Percentiles rank a stretch among this genome's conserved stretches.
Conservation (phyloP, 2,797 vertebrate genomes). For the Danio kyathit region DNA sequence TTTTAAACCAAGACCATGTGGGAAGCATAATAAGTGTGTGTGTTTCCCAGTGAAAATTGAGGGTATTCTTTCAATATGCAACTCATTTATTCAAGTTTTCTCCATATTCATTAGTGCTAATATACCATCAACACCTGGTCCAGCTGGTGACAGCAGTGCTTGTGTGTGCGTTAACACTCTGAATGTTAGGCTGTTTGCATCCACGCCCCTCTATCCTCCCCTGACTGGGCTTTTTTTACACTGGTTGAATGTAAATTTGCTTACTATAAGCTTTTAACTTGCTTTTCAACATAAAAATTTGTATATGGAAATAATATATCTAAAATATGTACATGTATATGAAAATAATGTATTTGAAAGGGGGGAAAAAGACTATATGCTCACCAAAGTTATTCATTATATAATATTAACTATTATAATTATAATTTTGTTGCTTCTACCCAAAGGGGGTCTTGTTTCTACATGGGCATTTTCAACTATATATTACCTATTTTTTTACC, state of each 20-base stretch:
- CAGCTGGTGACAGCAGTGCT: constrained; percentile 8
- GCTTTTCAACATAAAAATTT: no score
- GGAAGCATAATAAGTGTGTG: constrained; percentile 2
- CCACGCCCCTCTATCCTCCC: not conserved
- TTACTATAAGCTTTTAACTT: not conserved
- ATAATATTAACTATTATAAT: no score
- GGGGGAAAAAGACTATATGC: no score
- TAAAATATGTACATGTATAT: no score
- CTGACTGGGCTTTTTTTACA: not conserved
- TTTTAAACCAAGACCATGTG: not conserved
- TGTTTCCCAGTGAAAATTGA: not conserved
- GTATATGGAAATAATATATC: no score
- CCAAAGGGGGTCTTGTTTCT: not conserved
- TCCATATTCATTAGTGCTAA: constrained; percentile 37
- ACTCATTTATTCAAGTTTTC: not conserved
- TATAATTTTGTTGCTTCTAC: constrained; percentile 14
- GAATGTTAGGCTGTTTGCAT: not conserved
- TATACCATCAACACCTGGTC: constrained; percentile 3
- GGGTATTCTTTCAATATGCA: not conserved
- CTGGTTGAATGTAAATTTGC: not conserved
- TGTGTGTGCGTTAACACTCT: not conserved
- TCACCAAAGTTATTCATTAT: no score
- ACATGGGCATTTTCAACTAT: not conserved
- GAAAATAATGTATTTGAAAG: no score
- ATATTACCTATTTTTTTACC: no score